Evolutionary conservation across 2,888 invertebrate genomes (phyloP).

Genomic region (Galeopsomyia nigrocyanea): DNA sequence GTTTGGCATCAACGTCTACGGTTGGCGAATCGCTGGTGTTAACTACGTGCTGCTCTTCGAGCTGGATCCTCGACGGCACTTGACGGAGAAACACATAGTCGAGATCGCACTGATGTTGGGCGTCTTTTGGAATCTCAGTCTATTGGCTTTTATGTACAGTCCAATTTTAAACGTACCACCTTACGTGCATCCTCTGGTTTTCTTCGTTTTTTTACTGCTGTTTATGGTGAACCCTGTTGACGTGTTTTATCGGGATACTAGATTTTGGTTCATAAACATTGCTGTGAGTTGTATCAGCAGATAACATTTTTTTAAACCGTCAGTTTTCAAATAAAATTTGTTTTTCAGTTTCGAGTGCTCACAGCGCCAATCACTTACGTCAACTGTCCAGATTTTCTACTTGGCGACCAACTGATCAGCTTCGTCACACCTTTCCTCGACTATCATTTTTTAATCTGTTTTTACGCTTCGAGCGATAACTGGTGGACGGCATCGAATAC

Average conservation of each 20-base stretch:
- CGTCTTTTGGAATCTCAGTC: conserved; percentile 93
- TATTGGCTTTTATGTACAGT: conserved; percentile 87
- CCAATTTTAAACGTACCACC: conserved; percentile 89
- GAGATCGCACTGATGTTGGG: conserved; percentile 94
- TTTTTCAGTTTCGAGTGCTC: conserved; percentile 82
- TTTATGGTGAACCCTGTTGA: conserved; percentile 94
- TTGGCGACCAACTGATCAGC: conserved; percentile 97
- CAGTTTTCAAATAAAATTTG: conserved; percentile 1
- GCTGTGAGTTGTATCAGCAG: conserved; percentile 79
- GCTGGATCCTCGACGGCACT: conserved; percentile 93
- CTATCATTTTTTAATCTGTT: conserved; percentile 93
- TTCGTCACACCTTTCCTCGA: conserved; percentile 91
- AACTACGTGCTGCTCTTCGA: conserved; percentile 99
- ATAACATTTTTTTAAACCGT: neutral
- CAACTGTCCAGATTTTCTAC: conserved; percentile 98
- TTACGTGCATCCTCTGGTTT: conserved; percentile 89
- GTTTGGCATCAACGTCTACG: conserved; percentile 96
- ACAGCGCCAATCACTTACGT: conserved; percentile 95
- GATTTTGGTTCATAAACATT: conserved; percentile 94
- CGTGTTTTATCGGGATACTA: conserved; percentile 91
- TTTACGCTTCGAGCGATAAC: conserved; percentile 85
- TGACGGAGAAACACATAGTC: conserved; percentile 94
- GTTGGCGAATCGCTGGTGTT: conserved; percentile 97
- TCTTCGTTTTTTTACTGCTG: conserved; percentile 83
- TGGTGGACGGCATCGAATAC: conserved; percentile 78